A percentile compares a stretch with the other conserved stretches of the same genome.
Conservation (phyloP, 1,140 invertebrate species). For the Drosophila dunni region DNA sequence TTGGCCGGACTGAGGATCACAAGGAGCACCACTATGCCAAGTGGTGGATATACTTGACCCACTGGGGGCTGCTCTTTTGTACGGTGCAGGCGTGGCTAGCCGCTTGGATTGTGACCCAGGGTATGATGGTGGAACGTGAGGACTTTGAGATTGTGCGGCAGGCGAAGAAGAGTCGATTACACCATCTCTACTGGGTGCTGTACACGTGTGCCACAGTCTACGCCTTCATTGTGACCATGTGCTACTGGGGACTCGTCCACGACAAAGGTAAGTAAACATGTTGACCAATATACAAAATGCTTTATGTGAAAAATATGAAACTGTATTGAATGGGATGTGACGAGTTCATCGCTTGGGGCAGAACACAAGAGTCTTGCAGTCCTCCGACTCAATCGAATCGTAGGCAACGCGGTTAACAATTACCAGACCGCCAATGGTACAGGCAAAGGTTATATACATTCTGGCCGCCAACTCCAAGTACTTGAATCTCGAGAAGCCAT, state of each 20-base stretch:
- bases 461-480: constrained; percentile 43
- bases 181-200: constrained; percentile 87
- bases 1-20: constrained; percentile 83
- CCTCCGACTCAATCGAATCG: constrained; percentile 27
- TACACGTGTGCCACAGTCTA: constrained; percentile 87
- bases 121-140: constrained; percentile 85
- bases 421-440: constrained; percentile 42
- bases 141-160: constrained; percentile 82
- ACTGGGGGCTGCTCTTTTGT: constrained; percentile 87
- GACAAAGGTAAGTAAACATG: constrained; percentile 69
- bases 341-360: not conserved
- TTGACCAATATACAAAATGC: not conserved
- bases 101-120: constrained; percentile 82
- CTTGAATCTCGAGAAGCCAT: not conserved
- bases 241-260: constrained; percentile 83
- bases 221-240: constrained; percentile 86
- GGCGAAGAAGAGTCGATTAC: constrained; percentile 82
- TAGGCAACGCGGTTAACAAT: constrained; percentile 11
- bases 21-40: constrained; percentile 84
- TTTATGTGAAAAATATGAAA: not conserved
- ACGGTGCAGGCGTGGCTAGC: constrained; percentile 84
- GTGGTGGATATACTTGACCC: constrained; percentile 89
- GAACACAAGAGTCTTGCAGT: constrained; percentile 19
- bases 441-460: constrained; percentile 53
- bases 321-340: not conserved